Conservation (phyloP, 2,113 vertebrate genomes). For the Plotosus lineatus region DNA sequence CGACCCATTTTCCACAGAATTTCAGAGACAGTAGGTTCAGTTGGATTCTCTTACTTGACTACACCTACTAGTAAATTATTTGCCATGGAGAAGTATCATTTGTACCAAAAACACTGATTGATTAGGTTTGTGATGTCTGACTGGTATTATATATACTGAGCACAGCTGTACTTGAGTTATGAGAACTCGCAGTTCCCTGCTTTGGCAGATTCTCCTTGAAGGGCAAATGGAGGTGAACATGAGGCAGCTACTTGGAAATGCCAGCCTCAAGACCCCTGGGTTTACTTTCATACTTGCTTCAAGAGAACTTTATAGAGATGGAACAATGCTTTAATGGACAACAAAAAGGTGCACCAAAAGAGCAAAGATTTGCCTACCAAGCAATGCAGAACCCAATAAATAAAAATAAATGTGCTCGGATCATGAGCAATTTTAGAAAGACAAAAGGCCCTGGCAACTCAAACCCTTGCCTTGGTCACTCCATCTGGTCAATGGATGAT, state of each 20-base stretch:
- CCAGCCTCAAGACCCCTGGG: background rate
- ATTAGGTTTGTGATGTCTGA: too few species aligned
- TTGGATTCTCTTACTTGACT: too few species aligned
- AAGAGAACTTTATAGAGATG: background rate
- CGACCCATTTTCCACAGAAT: too few species aligned
- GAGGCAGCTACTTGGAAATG: background rate
- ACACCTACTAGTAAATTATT: too few species aligned
- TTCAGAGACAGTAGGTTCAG: too few species aligned
- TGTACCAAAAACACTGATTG: too few species aligned
- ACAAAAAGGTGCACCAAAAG: background rate
- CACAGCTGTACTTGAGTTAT: background rate
- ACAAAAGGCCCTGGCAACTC: background rate
- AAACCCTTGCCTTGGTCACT: background rate
- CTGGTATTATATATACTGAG: too few species aligned
- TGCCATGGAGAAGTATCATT: too few species aligned
- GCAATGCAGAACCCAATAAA: too few species aligned
- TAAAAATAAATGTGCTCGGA: background rate
- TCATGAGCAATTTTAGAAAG: background rate
- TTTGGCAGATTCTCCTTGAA: background rate
- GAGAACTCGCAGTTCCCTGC: background rate
- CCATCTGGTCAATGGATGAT: background rate
- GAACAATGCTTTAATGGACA: background rate
- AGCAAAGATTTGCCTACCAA: background rate
- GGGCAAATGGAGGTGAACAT: background rate
- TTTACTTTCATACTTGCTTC: background rate